Evolutionary conservation across 2,888 invertebrate genomes (phyloP), one percentile per base, ranked within the genome.

Genomic region (Chelonus formosanus): DNA sequence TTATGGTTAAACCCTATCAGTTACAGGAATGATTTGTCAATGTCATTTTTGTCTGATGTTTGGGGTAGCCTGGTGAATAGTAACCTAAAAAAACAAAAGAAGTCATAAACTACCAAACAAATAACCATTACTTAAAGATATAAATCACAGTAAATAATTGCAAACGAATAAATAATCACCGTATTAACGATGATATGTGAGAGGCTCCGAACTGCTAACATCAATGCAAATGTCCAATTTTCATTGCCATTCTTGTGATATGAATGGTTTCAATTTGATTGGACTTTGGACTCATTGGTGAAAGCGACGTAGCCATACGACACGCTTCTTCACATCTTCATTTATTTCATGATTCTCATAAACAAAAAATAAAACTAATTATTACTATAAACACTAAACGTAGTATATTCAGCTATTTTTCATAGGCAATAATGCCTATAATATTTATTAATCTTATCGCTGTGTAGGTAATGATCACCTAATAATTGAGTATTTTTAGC

Each of bases 171-270:
- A 63, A 40, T 40, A 40, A 56, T 32, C 32, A 31, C 34, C 53
- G 53, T 61, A 50, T 4, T 10, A 45, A 57, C 58, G 45, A 45
- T 53, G 45, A 50, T 20, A 31, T 20, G 62, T 32, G 32, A 60
- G 63, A 73, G 81, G 79, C 82, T 77, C 74, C 72, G 72, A 71
- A 78, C 81, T 81, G 81, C 82, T 82, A 78, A 80, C 82, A 81
- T 80, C 80, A 82, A 82, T 82, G 82, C 82, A 82, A 82, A 81
- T 82, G 82, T 82, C 81, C 81, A 82, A 81, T 81, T 82, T 81
- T 81, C 75, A 79, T 81, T 78, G 75, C 77, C 78, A 76, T 73
- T 69, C 72, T 73, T 67, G 20, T 34, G 44, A 71, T 76, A 77
- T 76, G 75, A 67, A 73, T 75, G 72, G 77, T 78, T 74, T 72